These are phyloP conservation scores for Neomorphus geoffroyi DNA, from an alignment of 2,797 vertebrate species.

Conservation along the genomic window DNA sequence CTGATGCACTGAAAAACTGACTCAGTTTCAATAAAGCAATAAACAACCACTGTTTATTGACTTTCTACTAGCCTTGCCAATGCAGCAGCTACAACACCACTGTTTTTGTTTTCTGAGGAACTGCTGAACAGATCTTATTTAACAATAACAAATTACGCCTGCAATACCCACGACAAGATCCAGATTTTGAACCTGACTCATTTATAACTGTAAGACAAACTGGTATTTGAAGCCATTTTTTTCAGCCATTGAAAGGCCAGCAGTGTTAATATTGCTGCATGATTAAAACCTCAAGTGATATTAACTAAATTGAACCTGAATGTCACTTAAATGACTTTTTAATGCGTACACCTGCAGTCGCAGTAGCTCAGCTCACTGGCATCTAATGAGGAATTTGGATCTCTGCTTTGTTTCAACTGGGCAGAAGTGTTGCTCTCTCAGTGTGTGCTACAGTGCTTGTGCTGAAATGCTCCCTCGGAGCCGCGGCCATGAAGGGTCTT, in stretches of 20 bases:
- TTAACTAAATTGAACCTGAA: neutral
- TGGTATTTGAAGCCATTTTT: neutral
- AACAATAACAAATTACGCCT: neutral
- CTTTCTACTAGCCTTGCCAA: slow-evolving; percentile 7
- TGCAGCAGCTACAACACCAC: neutral
- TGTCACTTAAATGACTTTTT: neutral
- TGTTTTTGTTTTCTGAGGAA: neutral
- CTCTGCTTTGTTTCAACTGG: neutral
- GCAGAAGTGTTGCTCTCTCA: neutral
- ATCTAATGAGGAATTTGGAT: neutral
- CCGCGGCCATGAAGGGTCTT: fast-evolving
- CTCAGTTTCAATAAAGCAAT: slow-evolving; percentile 24
- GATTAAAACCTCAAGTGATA: neutral
- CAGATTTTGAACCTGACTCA: neutral
- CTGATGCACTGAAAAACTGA: slow-evolving; percentile 3
- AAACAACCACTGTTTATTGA: slow-evolving; percentile 34
- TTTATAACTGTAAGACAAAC: neutral
- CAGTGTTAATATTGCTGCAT: neutral
- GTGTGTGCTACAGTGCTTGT: fast-evolving
- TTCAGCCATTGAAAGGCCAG: neutral
- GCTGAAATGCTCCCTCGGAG: neutral
- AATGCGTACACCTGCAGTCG: neutral
- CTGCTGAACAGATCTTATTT: neutral
- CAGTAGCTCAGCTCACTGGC: neutral
- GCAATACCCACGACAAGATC: neutral